A percentile compares a stretch with the other conserved stretches of the same genome.
Evolutionary conservation across 2,113 vertebrate species (phyloP).

Genomic region (Craseonycteris thonglongyai): DNA sequence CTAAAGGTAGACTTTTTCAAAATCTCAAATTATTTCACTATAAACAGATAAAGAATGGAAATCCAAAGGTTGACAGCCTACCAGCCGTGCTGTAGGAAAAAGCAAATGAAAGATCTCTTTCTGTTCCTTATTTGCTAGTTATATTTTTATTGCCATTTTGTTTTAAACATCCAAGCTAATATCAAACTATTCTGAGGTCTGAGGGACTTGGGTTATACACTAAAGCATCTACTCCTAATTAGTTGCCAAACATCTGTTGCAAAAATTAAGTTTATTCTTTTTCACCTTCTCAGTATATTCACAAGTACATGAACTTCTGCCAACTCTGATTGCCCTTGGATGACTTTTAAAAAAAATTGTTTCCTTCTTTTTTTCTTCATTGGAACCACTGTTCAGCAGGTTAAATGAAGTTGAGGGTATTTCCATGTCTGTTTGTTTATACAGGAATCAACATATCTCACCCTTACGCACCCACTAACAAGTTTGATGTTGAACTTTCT

Average conservation of each 20-base stretch:
- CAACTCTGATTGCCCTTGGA: conserved; percentile 30
- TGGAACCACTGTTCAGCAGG: conserved; percentile 41
- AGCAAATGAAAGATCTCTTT: neutral
- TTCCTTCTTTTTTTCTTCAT: neutral
- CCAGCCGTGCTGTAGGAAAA: neutral
- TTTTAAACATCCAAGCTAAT: neutral
- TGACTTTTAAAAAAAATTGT: neutral
- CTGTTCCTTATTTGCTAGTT: neutral
- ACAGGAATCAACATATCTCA: conserved; percentile 64
- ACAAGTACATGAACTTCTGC: neutral
- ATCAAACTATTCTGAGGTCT: neutral
- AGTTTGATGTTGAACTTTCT: conserved; percentile 79
- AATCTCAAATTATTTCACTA: neutral
- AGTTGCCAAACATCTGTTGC: conserved; percentile 33
- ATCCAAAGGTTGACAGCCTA: neutral
- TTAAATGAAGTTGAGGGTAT: conserved; percentile 58
- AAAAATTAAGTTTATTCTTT: conserved; percentile 39
- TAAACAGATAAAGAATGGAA: neutral
- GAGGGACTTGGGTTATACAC: neutral
- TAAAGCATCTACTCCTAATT: neutral
- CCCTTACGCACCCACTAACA: conserved; percentile 74
- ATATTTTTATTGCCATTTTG: conserved; percentile 1
- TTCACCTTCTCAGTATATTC: neutral
- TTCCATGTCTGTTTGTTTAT: conserved; percentile 74
- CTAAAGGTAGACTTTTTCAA: conserved; percentile 5